A percentile compares a stretch with the other conserved stretches of the same genome.
Conservation (phyloP, 2,888 invertebrate species). For the Hedya salicella region DNA sequence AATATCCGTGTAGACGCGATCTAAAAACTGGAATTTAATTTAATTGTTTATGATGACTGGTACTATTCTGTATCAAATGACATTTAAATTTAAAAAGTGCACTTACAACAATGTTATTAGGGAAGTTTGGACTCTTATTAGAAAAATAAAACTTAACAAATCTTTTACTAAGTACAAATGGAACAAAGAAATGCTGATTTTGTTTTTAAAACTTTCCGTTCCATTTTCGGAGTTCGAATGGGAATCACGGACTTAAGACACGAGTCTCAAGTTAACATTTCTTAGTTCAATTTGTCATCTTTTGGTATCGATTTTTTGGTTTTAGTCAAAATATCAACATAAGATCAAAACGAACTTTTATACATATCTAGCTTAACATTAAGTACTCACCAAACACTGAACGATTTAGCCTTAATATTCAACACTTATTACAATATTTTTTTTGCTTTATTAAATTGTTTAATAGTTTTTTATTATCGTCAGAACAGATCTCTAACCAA, state of each 20-base stretch:
- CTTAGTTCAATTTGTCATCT: constrained; percentile 14
- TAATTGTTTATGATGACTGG: background rate
- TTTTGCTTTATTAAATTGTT: constrained; percentile 60
- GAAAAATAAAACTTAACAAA: constrained; percentile 29
- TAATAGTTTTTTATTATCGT: constrained; percentile 65
- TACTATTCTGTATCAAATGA: constrained; percentile 11
- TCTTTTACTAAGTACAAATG: constrained; percentile 16
- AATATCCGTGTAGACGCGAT: too few species aligned
- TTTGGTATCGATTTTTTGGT: constrained; percentile 34
- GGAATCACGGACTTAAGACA: too few species aligned
- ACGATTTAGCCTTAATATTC: constrained; percentile 72
- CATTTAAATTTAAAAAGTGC: constrained; percentile 25
- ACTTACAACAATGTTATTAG: constrained; percentile 26
- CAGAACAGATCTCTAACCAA: constrained; percentile 71
- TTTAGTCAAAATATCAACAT: constrained; percentile 21
- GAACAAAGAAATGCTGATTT: constrained; percentile 31
- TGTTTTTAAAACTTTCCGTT: background rate
- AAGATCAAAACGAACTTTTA: constrained; percentile 25
- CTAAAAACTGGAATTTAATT: too few species aligned
- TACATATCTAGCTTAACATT: constrained; percentile 53
- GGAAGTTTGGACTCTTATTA: constrained; percentile 5
- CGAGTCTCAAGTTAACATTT: too few species aligned
- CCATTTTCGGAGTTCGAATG: too few species aligned
- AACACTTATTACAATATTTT: constrained; percentile 77
- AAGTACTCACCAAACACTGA: constrained; percentile 68